phyloP scores from a whole-genome alignment of 2,113 vertebrate species.

The Etheostoma cragini region DNA sequence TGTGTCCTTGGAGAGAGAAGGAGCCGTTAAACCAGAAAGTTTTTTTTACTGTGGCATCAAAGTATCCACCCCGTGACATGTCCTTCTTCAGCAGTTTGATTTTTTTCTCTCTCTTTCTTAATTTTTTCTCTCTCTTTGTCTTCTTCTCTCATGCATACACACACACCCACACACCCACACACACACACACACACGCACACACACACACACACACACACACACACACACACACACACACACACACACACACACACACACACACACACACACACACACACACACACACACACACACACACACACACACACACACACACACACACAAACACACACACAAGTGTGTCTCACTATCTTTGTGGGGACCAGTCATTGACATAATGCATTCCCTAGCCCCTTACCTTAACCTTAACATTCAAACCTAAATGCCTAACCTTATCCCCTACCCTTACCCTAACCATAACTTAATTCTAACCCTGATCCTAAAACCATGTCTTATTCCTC shows the following conservation, averaged over 20 bases:
- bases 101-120: conserved; percentile 15
- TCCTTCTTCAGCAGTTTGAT: conserved; percentile 47
- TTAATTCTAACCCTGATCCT: no score
- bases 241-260: neutral
- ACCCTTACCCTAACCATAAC: no score
- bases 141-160: neutral
- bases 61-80: conserved; percentile 54
- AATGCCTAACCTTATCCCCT: no score
- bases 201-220: neutral
- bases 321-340: conserved; percentile 6
- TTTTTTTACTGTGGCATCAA: conserved; percentile 61
- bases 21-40: conserved; percentile 67
- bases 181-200: neutral
- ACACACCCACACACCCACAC: neutral
- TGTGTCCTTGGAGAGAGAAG: conserved; percentile 57
- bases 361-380: no score
- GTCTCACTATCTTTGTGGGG: no score
- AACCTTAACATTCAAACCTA: no score
- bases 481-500: no score
- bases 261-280: neutral
- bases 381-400: no score
- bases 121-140: neutral
- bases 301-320: neutral
- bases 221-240: neutral
- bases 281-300: conserved; percentile 11